Evolutionary conservation across 2,888 invertebrate species (phyloP), one percentile per base, ranked within the genome.

Genomic region (Troides aeacus): DNA sequence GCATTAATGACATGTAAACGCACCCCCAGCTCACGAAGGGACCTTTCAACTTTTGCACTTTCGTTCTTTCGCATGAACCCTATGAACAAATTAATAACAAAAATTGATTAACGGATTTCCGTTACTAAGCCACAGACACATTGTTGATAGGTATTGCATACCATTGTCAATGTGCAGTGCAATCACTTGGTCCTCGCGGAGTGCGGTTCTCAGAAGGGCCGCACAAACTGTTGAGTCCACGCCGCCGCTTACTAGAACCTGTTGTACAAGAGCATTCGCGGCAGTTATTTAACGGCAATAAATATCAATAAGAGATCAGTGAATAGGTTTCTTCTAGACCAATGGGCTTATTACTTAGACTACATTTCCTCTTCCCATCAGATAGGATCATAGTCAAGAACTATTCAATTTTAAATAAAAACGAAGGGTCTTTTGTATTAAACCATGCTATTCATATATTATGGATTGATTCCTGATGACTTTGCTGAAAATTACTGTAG

Each of bases 211-310:
- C 66, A 99, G 93, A 72, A 99, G 92, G 30, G 99, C 99, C 39
- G 99, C 99, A 92, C 99, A 99, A 15, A 99, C 99, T n/a, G 99
- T 98, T 0, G 99, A 99, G 91, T 99, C 99, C 7, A 99, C 99
- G 39, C 99, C 99, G 24, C 99, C 99, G 86, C 99, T 99, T 67
- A 99, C 96, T 82, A 99, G 89, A 85, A 98, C 95, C 96, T 98
- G 82, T 17, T 82, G 83, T 68, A 56, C 72, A 67, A 71, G 23
- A 58, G n/a, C 21, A 56, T 21, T 56, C 1, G 21, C 21, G 21
- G 21, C 21, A 21, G 21, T 21, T 21, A 21, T 46, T 46, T 46
- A 12, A 15, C 46, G 12, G 46, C 46, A 12, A 12, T 46, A 46
- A 46, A 15, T 46, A 46, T 15, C 4, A 46, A 46, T 46, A 15